Evolutionary conservation across 30 jellyfish, hydroid and myxozoan species (phyloP).

Genomic region (Aurelia coerulea): DNA sequence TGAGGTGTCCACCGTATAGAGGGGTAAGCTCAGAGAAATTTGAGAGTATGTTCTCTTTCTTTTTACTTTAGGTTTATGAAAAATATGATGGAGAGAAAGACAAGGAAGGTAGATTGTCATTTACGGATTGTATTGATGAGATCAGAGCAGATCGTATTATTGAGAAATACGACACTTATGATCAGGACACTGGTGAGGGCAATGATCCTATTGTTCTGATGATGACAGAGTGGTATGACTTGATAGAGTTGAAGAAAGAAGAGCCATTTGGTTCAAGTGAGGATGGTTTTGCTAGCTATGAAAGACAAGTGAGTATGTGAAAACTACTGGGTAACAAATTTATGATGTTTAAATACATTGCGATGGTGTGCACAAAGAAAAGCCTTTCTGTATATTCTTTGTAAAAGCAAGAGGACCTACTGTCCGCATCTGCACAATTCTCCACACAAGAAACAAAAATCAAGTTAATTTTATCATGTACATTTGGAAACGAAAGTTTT

Average conservation of each 20-base stretch:
- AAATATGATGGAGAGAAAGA: slow-evolving; percentile 28
- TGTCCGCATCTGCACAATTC: too few species aligned
- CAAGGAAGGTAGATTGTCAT: slow-evolving; percentile 23
- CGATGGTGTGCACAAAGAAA: too few species aligned
- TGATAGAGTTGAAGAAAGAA: slow-evolving; percentile 14
- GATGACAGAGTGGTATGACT: slow-evolving; percentile 75
- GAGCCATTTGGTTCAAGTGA: slow-evolving; percentile 55
- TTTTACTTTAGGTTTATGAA: slow-evolving; percentile 19
- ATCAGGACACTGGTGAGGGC: slow-evolving; percentile 31
- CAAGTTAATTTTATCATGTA: too few species aligned
- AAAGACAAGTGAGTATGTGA: slow-evolving; percentile 48
- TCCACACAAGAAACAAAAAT: too few species aligned
- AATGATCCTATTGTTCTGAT: slow-evolving; percentile 55
- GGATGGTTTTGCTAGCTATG: slow-evolving; percentile 67
- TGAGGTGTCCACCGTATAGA: too few species aligned
- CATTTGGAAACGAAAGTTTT: too few species aligned
- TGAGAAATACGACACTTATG: slow-evolving; percentile 54
- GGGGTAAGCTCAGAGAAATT: too few species aligned
- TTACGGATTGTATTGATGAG: slow-evolving; percentile 63
- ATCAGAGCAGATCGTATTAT: slow-evolving; percentile 61
- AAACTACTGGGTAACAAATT: too few species aligned
- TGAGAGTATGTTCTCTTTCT: background rate
- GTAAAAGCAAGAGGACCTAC: too few species aligned
- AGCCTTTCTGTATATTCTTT: too few species aligned
- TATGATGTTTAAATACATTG: too few species aligned